Evolutionary conservation across 2,113 vertebrate species (phyloP).

Genomic region (Pongo abelii): DNA sequence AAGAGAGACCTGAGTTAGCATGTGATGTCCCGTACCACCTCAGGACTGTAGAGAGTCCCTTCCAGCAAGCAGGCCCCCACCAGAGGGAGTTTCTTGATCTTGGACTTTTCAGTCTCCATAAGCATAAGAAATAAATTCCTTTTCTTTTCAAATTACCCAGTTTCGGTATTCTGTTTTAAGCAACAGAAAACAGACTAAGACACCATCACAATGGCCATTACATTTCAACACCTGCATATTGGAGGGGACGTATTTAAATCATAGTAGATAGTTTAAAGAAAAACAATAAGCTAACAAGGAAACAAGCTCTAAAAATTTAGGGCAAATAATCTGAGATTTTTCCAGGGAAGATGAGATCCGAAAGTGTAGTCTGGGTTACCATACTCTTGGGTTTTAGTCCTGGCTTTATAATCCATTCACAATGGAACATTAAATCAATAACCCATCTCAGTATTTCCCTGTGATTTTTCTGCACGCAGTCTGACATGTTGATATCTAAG

Average conservation of each 20-base stretch:
- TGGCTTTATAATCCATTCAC: not conserved
- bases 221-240: not conserved
- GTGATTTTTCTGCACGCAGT: not conserved
- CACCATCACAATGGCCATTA: not conserved
- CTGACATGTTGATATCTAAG: not conserved
- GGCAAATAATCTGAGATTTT: not conserved
- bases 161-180: not conserved
- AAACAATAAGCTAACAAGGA: not conserved
- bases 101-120: not conserved
- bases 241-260: not conserved
- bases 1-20: not conserved
- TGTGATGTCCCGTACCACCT: not conserved
- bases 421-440: not conserved
- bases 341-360: not conserved
- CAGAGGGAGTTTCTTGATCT: not conserved
- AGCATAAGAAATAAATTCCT: not conserved
- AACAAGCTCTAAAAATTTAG: slow-evolving; percentile 12
- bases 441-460: not conserved
- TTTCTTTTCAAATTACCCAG: not conserved
- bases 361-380: not conserved
- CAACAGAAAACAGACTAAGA: not conserved
- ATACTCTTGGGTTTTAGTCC: not conserved
- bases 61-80: not conserved
- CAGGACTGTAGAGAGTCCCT: not conserved
- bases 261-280: not conserved